Evolutionary conservation across 2,797 vertebrate genomes (phyloP).

Genomic region (Garrulus glandarius): DNA sequence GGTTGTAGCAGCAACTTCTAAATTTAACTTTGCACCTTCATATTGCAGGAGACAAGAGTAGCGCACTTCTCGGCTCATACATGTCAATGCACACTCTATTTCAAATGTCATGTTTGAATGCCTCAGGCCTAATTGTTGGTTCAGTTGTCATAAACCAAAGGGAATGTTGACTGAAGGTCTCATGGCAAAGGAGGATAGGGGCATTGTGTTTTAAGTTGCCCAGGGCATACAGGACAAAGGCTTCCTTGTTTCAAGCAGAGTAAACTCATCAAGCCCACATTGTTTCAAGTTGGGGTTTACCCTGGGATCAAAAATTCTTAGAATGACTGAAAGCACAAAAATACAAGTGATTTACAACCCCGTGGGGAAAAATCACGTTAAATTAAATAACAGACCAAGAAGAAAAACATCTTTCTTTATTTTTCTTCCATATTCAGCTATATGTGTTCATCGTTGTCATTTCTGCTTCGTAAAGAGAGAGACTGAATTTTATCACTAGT

Average conservation of each 20-base stretch:
- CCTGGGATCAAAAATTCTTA: background rate
- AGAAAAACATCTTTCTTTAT: background rate
- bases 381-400: background rate
- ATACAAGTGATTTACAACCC: background rate
- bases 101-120: conserved; percentile 54
- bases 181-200: background rate
- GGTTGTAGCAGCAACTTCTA: background rate
- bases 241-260: conserved; percentile 42
- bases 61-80: background rate
- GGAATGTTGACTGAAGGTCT: conserved; percentile 48
- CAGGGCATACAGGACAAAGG: background rate
- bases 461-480: conserved; percentile 9
- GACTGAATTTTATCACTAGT: background rate
- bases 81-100: conserved; percentile 7
- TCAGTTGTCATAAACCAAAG: conserved; percentile 33
- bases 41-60: background rate
- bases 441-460: background rate
- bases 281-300: conserved; percentile 8
- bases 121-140: conserved; percentile 33
- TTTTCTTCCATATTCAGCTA: background rate
- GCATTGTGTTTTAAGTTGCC: conserved; percentile 21
- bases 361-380: background rate
- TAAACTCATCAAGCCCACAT: conserved; percentile 27
- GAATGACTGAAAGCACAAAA: conserved; percentile 4
- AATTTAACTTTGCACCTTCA: conserved; percentile 20